These are phyloP conservation scores for Notocelia uddmanniana DNA, from an alignment of 2,888 invertebrate species.

Conservation along the genomic window DNA sequence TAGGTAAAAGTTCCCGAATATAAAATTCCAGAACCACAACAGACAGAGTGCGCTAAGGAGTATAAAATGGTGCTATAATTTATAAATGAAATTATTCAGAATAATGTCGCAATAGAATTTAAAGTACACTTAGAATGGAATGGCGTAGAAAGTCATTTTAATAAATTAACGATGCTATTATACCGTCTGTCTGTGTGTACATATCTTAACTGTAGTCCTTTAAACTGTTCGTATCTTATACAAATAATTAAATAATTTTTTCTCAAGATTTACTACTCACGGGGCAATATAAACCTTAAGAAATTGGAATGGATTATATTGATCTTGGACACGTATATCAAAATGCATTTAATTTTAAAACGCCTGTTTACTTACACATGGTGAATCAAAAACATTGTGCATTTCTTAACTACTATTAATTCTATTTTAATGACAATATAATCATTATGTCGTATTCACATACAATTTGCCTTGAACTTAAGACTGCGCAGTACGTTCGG, in stretches of 20 bases:
- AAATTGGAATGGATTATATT: background rate
- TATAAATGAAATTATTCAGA: constrained; percentile 18
- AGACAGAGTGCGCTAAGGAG: background rate
- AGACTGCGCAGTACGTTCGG: no score
- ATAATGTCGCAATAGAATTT: constrained; percentile 24
- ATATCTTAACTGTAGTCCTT: background rate
- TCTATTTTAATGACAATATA: no score
- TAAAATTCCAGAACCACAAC: background rate
- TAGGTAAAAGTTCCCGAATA: background rate
- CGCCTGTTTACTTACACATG: no score
- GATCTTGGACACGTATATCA: no score
- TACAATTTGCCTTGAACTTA: no score
- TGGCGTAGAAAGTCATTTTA: constrained; percentile 15
- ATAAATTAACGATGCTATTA: constrained; percentile 35
- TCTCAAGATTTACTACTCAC: no score
- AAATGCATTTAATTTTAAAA: background rate
- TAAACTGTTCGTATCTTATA: background rate
- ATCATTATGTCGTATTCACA: no score
- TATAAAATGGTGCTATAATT: background rate
- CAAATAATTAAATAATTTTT: no score
- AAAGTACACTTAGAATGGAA: constrained; percentile 26
- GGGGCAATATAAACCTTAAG: no score
- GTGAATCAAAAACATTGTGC: no score
- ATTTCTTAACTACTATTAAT: no score
- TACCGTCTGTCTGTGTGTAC: constrained; percentile 12